phyloP scores from a whole-genome alignment of 2,113 vertebrate genomes.

The Saimiri boliviensis region DNA sequence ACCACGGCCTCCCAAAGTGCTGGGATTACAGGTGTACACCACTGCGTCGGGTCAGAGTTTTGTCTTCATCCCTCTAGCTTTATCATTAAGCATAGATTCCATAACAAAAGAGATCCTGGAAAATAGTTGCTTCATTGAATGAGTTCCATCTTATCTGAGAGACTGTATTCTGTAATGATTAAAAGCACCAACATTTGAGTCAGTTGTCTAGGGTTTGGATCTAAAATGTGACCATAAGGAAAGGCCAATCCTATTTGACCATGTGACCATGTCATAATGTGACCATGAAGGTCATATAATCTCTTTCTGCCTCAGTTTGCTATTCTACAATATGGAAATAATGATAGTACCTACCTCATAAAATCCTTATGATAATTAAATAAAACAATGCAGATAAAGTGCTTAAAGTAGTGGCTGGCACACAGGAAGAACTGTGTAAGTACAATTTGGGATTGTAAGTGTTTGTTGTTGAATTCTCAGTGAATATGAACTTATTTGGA shows the following conservation, averaged over 20 bases:
- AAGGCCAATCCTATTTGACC: no score
- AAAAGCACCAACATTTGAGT: neutral
- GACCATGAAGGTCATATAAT: neutral
- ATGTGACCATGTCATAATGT: no score
- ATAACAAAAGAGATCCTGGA: neutral
- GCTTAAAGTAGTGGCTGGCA: neutral
- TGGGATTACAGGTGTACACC: no score
- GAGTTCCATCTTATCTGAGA: neutral
- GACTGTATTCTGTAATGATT: accelerated
- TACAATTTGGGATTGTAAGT: neutral
- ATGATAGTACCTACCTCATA: neutral
- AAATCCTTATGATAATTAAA: neutral
- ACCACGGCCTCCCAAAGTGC: no score
- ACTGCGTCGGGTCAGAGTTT: neutral
- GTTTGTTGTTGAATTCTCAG: neutral
- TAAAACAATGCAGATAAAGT: neutral
- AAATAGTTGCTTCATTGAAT: neutral
- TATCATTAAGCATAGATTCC: neutral
- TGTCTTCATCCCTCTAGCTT: neutral
- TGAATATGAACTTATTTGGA: neutral
- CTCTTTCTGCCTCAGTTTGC: neutral
- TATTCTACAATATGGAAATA: neutral
- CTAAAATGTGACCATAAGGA: neutral
- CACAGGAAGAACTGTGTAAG: neutral
- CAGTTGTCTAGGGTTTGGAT: neutral